Evolutionary conservation across 2,113 vertebrate genomes (phyloP).

Genomic region (Porphyrio hochstetteri): DNA sequence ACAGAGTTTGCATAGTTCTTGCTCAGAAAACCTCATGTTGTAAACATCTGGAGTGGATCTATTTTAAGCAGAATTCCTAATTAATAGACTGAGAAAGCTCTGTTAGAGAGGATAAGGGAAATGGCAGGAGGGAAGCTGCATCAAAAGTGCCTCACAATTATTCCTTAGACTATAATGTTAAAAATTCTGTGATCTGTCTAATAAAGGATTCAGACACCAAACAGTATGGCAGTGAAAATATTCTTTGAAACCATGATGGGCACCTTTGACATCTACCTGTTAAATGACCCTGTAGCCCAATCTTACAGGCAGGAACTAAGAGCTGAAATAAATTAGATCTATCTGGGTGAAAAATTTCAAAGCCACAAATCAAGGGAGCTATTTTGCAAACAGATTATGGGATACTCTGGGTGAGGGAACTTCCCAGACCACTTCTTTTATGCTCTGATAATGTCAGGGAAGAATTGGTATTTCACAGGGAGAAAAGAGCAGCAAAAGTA

Average conservation of each 20-base stretch:
- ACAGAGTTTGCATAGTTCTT: neutral
- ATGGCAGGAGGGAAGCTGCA: neutral
- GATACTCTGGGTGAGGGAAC: neutral
- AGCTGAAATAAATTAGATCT: neutral
- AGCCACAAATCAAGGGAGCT: neutral
- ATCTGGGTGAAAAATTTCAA: neutral
- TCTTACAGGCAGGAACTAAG: neutral
- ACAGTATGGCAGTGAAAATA: neutral
- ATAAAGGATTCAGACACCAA: neutral
- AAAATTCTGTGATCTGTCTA: neutral
- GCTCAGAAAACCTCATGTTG: neutral
- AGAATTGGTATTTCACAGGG: neutral
- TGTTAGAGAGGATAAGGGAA: neutral
- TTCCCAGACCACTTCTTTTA: neutral
- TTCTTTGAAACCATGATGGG: neutral
- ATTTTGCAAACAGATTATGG: neutral
- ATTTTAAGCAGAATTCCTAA: conserved; percentile 13
- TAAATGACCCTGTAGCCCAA: neutral
- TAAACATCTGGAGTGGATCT: neutral
- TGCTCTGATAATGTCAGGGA: neutral
- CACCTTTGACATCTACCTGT: neutral
- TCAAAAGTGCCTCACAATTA: neutral
- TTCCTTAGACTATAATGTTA: neutral
- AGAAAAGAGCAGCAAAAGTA: neutral
- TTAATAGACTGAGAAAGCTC: neutral